Evolutionary conservation across 2,888 invertebrate genomes (phyloP), one percentile per base, ranked within the genome.

Genomic region (Orthosia gothica): DNA sequence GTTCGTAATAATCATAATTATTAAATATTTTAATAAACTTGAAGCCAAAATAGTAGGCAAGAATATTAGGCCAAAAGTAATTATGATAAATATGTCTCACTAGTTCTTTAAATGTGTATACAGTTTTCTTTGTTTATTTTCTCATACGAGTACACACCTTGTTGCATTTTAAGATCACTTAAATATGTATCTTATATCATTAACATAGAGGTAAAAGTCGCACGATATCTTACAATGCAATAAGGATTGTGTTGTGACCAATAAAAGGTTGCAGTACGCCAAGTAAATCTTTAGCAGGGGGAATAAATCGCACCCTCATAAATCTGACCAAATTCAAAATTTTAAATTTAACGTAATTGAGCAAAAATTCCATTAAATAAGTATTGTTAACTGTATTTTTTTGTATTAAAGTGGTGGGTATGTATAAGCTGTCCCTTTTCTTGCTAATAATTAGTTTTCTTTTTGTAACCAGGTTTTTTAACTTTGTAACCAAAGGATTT

Each of bases 1-100:
- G 15, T 52, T 32, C 45, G 9, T n/a, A 20, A 59, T n/a, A 32
- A 45, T 15, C n/a, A 62, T 20, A n/a, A 18, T 47, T 11, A 50
- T 52, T 52, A 63, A 52, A 70, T 40, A 68, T 59, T 63, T 64
- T 55, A n/a, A 59, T 49, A 57, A 3, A 23, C 7, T 76, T 20
- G 58, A 55, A 40, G 47, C 23, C 68, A 26, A 55, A 49, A 62
- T 61, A 45, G 0, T 50, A 59, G 84, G 81, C 81, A 80, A 81
- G 74, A 73, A 52, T 50, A 49, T 2, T 72, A 83, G 79, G 83
- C 72, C 67, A 26, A 52, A 63, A 26, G 50, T 50, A 9, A 32
- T 32, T 26, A 47, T 58, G 3, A 12, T 66, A 50, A 45, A 50
- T 67, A 54, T 59, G 18, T 65, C 59, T 74, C 57, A 77, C 45